Base-by-base conservation (phyloP, 2,113 vertebrate species). In the Gobius niger region DNA sequence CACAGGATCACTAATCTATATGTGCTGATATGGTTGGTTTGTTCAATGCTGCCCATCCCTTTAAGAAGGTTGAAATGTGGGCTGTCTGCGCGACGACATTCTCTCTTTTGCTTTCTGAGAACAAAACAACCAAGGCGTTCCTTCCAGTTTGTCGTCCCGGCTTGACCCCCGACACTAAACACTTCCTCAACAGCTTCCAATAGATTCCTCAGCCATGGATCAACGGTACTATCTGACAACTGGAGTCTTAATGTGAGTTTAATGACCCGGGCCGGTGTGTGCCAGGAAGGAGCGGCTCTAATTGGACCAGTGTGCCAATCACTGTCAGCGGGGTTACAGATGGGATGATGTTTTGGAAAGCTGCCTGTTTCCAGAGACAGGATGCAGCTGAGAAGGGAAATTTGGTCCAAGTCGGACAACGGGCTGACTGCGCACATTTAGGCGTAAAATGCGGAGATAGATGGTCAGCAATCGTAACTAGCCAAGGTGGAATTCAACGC, bases 301-400 rank as follows among this genome's bases (percentile, higher is more conserved):
- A 90, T 85, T 89, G 84, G 82, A 73, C 57, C 62, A n/a, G 14
- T 64, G 76, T 89, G 90, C 65, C 90, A 85, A 73, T 87, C 88
- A 86, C 74, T 73, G 83, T 83, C 74, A 2, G 46, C 18, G 73
- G 44, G 65, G 65, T 74, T 74, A 70, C 52, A 67, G 47, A 54
- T 54, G 34, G 78, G 62, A 65, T 42, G 52, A 82, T 34, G 44
- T 67, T 79, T 72, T 72, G 69, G 72, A 72, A 68, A 69, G 53
- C 15, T 63, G 76, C 66, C 70, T 68, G 59, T 44, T 54, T 9
- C 24, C 3, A 4, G 40, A 42, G 8, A 11, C 6, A 19, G 62
- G 63, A 67, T 3, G 0, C 63, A 15, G 16, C 47, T 16, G 47
- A 11, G 63, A 42, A 6, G 44, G 44, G 42, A 51, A 67, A 16